Evolutionary conservation across 2,888 invertebrate genomes (phyloP).

Genomic region (Salticus scenicus): DNA sequence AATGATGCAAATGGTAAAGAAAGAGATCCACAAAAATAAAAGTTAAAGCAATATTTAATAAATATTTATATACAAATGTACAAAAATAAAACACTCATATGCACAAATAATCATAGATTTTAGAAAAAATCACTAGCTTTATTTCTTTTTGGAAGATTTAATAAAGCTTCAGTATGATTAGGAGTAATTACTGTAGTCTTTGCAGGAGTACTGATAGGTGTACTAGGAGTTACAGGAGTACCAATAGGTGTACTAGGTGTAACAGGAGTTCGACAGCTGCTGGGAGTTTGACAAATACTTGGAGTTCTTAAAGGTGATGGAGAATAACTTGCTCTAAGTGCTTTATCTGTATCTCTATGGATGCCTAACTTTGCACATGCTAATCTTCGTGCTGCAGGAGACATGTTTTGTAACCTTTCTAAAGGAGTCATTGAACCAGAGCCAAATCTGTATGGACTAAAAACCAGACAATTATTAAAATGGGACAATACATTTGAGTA

Average conservation of each 20-base stretch:
- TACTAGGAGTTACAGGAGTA: constrained; percentile 70
- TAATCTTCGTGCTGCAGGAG: constrained; percentile 93
- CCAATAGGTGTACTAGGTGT: constrained; percentile 73
- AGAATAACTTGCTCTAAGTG: constrained; percentile 79
- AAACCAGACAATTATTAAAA: too few relatives aligned
- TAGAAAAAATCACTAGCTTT: constrained; percentile 88
- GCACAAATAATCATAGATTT: constrained; percentile 31
- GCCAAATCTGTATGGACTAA: constrained; percentile 78
- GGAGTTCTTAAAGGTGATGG: constrained; percentile 77
- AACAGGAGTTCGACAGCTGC: constrained; percentile 73
- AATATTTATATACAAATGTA: constrained; percentile 22
- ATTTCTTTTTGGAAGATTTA: constrained; percentile 77
- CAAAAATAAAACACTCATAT: constrained; percentile 1
- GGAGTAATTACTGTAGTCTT: constrained; percentile 76
- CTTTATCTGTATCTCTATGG: constrained; percentile 78
- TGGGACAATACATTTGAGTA: too few relatives aligned
- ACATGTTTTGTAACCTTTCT: constrained; percentile 91
- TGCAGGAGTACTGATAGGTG: constrained; percentile 73
- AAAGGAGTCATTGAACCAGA: constrained; percentile 78
- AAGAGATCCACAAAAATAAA: too few relatives aligned
- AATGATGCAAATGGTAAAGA: too few relatives aligned
- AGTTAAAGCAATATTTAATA: constrained; percentile 12
- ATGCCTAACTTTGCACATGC: constrained; percentile 84
- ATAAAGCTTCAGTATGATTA: constrained; percentile 76
- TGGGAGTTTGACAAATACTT: constrained; percentile 70